phyloP scores from a whole-genome alignment of 2,888 invertebrate species.

The Apodemia zela region DNA sequence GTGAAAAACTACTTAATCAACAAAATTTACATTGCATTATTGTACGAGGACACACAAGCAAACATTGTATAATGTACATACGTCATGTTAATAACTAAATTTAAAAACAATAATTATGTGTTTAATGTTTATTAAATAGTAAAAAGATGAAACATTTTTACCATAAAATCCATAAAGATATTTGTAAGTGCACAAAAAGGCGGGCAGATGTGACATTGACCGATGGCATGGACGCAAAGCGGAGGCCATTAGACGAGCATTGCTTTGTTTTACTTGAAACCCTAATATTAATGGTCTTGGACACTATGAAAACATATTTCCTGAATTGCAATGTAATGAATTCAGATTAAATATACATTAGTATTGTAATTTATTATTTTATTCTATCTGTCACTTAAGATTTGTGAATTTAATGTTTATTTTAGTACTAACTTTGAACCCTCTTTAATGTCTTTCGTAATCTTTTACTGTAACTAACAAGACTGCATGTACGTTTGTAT shows the following conservation, averaged over 20 bases:
- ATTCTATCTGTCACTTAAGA: conserved; percentile 3
- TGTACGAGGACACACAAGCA: background rate
- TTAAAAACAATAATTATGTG: background rate
- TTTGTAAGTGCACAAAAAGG: conserved; percentile 63
- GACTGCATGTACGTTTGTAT: no score
- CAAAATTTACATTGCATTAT: background rate
- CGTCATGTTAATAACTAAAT: conserved; percentile 5
- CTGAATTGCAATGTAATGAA: conserved; percentile 17
- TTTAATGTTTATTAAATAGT: background rate
- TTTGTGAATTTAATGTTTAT: background rate
- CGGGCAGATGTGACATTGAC: conserved; percentile 61
- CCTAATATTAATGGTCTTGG: conserved; percentile 43
- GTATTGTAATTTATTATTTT: background rate
- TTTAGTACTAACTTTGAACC: conserved; percentile 1
- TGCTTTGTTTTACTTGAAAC: conserved; percentile 52
- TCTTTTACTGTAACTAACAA: background rate
- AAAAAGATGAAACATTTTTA: conserved; percentile 5
- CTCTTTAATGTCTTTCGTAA: background rate
- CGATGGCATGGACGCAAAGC: conserved; percentile 61
- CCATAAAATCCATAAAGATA: conserved; percentile 30
- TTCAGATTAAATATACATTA: conserved; percentile 19
- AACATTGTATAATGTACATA: background rate
- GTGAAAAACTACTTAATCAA: background rate
- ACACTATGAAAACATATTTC: conserved; percentile 20
- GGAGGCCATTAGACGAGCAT: conserved; percentile 53